Base-by-base conservation (phyloP, 2,888 invertebrate species). In the Xanthorhoe spadicearia region DNA sequence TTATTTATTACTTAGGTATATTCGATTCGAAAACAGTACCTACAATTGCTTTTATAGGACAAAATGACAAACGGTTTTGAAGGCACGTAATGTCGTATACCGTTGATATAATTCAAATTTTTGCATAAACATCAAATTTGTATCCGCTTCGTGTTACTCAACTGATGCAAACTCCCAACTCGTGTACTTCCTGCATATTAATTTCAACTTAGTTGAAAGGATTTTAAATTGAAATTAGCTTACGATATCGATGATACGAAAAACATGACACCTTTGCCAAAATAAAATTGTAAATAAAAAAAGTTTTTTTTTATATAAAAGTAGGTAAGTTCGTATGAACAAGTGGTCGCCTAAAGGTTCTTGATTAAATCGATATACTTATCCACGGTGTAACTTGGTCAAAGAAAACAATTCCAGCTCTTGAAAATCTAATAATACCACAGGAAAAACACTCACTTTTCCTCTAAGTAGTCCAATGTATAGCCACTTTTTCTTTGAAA, bases 71-170 rank as follows among this genome's bases (percentile, higher is more conserved):
- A 1, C 38, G 38, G 5, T 43, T 43, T 43, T 13, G 13, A 15
- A 48, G 48, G 15, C 43, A 56, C 19, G 46, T 23, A 23, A 51
- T 51, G 19, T 9, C n/a, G 51, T 51, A 49, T 50, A 58, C 8
- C 23, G 9, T 49, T 23, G 18, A 17, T 46, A 57, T 48, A 55
- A 66, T 59, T 55, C 59, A 15, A 60, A 48, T 53, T 62, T 59
- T 72, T 58, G 60, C 72, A 72, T 72, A 70, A 72, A 68, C 56
- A 38, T 58, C 68, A 58, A 68, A 68, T 70, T 72, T 52, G 64
- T 65, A 70, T 52, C 57, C 60, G 66, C 50, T 54, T 23, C 59
- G 68, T 38, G 63, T 32, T 61, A 68, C 64, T 66, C 64, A 62
- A 55, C 56, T 55, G 19, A 59, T 61, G 61, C 66, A 50, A 62